A percentile compares a stretch with the other conserved stretches of the same genome.
These are phyloP conservation scores for Isurus oxyrinchus DNA, from an alignment of 2,113 vertebrate genomes.

Conservation along the genomic window DNA sequence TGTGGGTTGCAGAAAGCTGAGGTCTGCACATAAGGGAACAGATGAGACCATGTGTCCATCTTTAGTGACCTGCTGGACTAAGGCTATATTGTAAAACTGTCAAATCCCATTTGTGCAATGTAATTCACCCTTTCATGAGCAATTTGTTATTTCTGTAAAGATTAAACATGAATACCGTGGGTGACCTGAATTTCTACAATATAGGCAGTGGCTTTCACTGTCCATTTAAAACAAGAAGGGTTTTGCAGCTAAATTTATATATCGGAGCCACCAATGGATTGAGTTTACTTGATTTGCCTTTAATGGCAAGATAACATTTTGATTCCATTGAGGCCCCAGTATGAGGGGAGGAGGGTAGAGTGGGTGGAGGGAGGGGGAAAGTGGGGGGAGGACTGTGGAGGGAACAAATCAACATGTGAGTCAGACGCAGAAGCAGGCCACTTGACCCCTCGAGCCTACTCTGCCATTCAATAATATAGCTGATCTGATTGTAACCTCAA, in stretches of 20 bases:
- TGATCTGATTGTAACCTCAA: too few species aligned
- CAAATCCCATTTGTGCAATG: slow-evolving; percentile 9
- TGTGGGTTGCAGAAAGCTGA: not conserved
- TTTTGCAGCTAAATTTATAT: not conserved
- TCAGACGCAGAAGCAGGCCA: too few species aligned
- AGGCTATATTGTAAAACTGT: slow-evolving; percentile 23
- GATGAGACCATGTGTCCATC: not conserved
- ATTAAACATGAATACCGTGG: not conserved
- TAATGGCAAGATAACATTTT: not conserved
- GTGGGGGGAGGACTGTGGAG: not conserved
- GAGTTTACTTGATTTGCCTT: not conserved
- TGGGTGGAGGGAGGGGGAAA: not conserved
- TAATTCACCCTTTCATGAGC: not conserved
- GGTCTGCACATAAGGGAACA: not conserved
- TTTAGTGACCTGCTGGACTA: not conserved
- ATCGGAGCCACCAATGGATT: not conserved
- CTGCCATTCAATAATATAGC: too few species aligned
- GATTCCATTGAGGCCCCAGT: too few species aligned
- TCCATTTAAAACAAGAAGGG: not conserved
- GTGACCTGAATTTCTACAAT: not conserved
- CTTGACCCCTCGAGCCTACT: too few species aligned
- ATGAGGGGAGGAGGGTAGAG: not conserved
- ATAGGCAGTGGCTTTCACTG: not conserved
- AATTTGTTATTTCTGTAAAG: slow-evolving; percentile 8
- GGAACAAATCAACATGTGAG: too few species aligned